Evolutionary conservation across 2,888 invertebrate species (phyloP).

Genomic region (Epinotia brunnichana): DNA sequence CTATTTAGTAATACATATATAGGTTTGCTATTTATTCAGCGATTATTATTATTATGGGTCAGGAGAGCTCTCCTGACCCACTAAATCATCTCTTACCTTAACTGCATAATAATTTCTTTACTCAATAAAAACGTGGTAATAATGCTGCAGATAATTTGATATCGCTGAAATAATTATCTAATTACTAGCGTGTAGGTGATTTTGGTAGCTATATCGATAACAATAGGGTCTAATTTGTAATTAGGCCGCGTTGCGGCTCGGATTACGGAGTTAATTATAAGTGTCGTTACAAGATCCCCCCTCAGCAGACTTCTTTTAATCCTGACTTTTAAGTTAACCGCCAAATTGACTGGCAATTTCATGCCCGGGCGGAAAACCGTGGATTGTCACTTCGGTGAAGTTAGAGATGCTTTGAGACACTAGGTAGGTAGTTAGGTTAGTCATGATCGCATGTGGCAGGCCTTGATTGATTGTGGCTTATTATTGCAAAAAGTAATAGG

Average conservation of each 20-base stretch:
- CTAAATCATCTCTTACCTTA: background rate
- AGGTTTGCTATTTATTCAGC: no score
- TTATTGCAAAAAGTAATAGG: no score
- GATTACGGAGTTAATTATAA: constrained; percentile 79
- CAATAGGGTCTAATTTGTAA: constrained; percentile 70
- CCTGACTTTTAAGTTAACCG: constrained; percentile 37
- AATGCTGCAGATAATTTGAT: constrained; percentile 27
- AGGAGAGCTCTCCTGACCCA: background rate
- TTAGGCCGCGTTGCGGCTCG: constrained; percentile 60
- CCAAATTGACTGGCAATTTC: constrained; percentile 31
- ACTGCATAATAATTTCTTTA: constrained; percentile 9
- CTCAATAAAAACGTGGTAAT: constrained; percentile 31
- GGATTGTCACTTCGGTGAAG: background rate
- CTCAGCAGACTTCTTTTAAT: constrained; percentile 45
- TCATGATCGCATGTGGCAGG: no score
- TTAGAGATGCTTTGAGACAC: background rate
- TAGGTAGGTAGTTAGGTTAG: no score
- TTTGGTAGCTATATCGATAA: constrained; percentile 60
- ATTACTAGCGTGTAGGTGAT: constrained; percentile 57
- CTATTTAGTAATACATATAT: no score
- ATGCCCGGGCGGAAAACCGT: background rate
- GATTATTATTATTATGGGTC: no score
- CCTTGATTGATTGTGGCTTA: no score
- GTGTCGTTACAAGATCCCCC: constrained; percentile 63
- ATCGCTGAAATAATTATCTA: constrained; percentile 39